Percentiles rank a stretch among this genome's conserved stretches.
Evolutionary conservation across 2,113 vertebrate species (phyloP).

Genomic region (Canis aureus): DNA sequence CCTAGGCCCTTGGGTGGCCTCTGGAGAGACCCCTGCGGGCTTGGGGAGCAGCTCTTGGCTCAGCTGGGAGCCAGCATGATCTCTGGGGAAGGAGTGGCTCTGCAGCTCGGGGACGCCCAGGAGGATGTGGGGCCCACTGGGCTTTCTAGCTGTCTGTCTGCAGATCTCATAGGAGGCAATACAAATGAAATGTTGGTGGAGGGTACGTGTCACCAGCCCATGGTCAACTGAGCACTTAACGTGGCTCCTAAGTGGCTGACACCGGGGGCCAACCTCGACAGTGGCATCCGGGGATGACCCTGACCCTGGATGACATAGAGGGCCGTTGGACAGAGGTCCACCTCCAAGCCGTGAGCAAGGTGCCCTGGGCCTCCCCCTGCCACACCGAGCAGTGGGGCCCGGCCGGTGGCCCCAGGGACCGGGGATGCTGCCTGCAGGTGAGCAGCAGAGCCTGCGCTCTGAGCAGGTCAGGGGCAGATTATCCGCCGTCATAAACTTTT

Average conservation of each 20-base stretch:
- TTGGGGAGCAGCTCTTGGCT: neutral
- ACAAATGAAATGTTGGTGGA: fast-evolving
- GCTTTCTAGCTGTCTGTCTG: fast-evolving
- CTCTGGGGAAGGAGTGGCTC: neutral
- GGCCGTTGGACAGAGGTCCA: neutral
- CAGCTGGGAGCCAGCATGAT: fast-evolving
- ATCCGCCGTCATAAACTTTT: constrained; percentile 62
- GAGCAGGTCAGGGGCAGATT: constrained; percentile 33
- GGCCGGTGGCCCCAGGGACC: neutral
- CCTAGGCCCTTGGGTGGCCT: neutral
- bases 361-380: fast-evolving
- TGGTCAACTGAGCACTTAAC: fast-evolving
- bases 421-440: fast-evolving
- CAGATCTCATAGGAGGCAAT: fast-evolving
- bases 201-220: neutral
- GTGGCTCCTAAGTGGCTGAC: fast-evolving
- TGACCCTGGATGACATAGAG: fast-evolving
- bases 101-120: fast-evolving
- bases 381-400: fast-evolving
- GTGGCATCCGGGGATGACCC: fast-evolving
- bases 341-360: fast-evolving
- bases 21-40: neutral
- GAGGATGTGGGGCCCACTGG: neutral
- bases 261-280: neutral
- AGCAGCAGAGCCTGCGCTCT: neutral